phyloP scores from a whole-genome alignment of 2,797 vertebrate species.

The Artibeus jamaicensis region DNA sequence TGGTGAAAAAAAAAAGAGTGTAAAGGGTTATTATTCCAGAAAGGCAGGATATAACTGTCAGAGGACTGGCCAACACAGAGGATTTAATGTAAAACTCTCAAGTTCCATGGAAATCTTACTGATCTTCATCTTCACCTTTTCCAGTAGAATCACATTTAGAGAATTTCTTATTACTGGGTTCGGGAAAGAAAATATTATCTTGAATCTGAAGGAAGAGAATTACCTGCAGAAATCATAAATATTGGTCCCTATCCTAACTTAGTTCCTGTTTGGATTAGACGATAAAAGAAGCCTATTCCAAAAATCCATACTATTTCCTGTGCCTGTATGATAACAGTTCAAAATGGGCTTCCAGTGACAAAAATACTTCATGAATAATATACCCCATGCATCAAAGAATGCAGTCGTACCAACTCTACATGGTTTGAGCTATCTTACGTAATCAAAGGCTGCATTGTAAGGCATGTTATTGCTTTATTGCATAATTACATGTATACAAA shows the following conservation, averaged over 20 bases:
- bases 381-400: neutral
- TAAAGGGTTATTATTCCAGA: neutral
- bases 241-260: neutral
- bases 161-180: neutral
- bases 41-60: neutral
- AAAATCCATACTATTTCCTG: neutral
- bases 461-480: neutral
- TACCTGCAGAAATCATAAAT: neutral
- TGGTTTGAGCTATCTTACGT: neutral
- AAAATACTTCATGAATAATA: neutral
- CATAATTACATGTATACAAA: neutral
- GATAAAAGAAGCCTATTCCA: neutral
- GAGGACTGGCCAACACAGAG: neutral
- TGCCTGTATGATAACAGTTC: neutral
- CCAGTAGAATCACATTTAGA: neutral
- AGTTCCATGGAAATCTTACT: neutral
- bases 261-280: neutral
- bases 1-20: neutral
- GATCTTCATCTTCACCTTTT: neutral
- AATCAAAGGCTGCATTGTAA: neutral
- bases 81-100: neutral
- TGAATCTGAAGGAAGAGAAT: conserved; percentile 10
- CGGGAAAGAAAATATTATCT: neutral
- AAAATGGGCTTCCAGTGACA: neutral
- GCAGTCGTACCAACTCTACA: neutral